Conservation (phyloP, 1,140 invertebrate genomes). For the Drosophila nigromelanica region DNA sequence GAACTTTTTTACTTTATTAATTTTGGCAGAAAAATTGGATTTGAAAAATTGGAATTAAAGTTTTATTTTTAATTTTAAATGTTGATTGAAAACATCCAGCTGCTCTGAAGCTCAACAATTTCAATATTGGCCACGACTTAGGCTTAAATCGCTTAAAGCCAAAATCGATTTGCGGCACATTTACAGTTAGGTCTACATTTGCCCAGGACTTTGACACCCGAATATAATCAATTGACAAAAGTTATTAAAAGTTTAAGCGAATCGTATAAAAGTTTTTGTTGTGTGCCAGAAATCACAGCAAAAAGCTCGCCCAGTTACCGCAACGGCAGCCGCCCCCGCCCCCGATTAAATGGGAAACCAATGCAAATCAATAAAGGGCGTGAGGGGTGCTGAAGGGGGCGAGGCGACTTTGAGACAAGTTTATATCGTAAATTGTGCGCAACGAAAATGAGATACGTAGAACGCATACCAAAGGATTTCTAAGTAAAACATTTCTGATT, state of each 20-base stretch:
- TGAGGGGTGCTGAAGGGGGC: slow-evolving; percentile 7
- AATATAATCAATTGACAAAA: slow-evolving; percentile 78
- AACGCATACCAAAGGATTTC: slow-evolving; percentile 79
- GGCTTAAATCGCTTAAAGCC: slow-evolving; percentile 36
- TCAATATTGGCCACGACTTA: neutral
- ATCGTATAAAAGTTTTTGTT: slow-evolving; percentile 60
- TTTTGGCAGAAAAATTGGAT: too few species aligned
- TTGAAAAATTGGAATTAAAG: neutral
- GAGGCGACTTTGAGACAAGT: slow-evolving; percentile 37
- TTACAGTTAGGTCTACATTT: slow-evolving; percentile 16
- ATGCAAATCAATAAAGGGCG: slow-evolving; percentile 58
- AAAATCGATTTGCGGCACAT: slow-evolving; percentile 38
- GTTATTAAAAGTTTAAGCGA: slow-evolving; percentile 74
- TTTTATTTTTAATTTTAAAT: neutral
- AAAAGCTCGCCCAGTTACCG: neutral
- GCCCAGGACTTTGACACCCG: slow-evolving; percentile 18
- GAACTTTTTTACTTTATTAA: neutral
- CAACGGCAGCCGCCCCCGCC: neutral
- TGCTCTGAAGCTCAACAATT: neutral
- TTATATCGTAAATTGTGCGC: slow-evolving; percentile 80
- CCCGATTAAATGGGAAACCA: slow-evolving; percentile 68
- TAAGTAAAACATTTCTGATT: slow-evolving; percentile 82
- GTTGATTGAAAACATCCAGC: neutral
- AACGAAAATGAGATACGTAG: slow-evolving; percentile 81
- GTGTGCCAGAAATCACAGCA: slow-evolving; percentile 64